Evolutionary conservation across 2,888 invertebrate genomes (phyloP).

Genomic region (Scaptomyza reducta): DNA sequence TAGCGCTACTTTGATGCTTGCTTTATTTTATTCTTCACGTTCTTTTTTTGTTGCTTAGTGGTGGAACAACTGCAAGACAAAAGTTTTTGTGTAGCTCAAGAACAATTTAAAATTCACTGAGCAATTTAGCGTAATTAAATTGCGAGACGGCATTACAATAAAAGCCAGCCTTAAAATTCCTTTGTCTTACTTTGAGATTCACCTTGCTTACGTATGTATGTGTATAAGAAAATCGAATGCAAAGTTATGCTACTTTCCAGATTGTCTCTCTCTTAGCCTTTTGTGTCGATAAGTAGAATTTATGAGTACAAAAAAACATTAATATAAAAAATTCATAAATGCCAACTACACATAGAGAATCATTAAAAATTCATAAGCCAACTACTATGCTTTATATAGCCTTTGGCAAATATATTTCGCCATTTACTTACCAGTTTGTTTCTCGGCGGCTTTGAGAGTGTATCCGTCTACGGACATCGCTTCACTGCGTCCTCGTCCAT

Average conservation of each 20-base stretch:
- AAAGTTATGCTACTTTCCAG: conserved; percentile 53
- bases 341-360: conserved; percentile 35
- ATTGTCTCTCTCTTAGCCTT: neutral
- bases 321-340: conserved; percentile 70
- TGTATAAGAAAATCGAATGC: conserved; percentile 32
- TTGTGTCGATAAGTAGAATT: conserved; percentile 20
- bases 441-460: conserved; percentile 90
- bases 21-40: conserved; percentile 46
- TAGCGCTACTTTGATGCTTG: conserved; percentile 53
- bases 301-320: conserved; percentile 41
- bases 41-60: conserved; percentile 4
- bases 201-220: neutral
- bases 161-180: conserved; percentile 9
- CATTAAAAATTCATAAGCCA: conserved; percentile 51
- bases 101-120: conserved; percentile 78
- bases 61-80: conserved; percentile 50
- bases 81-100: conserved; percentile 45
- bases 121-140: conserved; percentile 79
- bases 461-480: conserved; percentile 88
- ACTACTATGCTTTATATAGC: conserved; percentile 5
- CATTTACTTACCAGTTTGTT: conserved; percentile 88
- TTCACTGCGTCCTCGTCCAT: conserved; percentile 93
- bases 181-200: conserved; percentile 1
- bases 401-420: neutral
- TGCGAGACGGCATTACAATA: conserved; percentile 50